These are phyloP conservation scores for Tetraneura akinire DNA, from an alignment of 1,140 invertebrate species.

Conservation along the genomic window DNA sequence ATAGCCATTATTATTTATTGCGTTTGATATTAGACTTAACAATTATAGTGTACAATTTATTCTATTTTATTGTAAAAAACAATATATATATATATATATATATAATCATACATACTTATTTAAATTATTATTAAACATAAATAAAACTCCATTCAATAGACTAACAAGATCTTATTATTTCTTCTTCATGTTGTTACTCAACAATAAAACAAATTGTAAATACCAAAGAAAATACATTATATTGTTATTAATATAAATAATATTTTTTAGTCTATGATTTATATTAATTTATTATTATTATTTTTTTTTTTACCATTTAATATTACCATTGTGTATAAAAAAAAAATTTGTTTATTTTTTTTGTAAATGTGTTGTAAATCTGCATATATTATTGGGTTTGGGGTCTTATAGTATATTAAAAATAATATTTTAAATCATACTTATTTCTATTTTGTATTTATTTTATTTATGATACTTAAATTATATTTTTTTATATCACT, in stretches of 20 bases:
- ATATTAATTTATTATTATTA: slow-evolving; percentile 47
- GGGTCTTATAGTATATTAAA: slow-evolving; percentile 42
- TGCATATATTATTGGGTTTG: slow-evolving; percentile 46
- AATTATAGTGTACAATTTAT: slow-evolving; percentile 12
- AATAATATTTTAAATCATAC: slow-evolving; percentile 26
- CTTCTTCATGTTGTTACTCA: neutral
- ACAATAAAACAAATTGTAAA: slow-evolving; percentile 39
- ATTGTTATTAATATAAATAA: slow-evolving; percentile 30
- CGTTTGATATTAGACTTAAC: slow-evolving; percentile 4
- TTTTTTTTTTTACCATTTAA: slow-evolving; percentile 47
- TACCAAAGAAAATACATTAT: slow-evolving; percentile 48
- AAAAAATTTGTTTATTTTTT: slow-evolving; percentile 28
- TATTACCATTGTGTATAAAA: slow-evolving; percentile 51
- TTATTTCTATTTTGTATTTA: neutral
- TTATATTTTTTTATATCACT: too few relatives aligned
- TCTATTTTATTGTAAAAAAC: slow-evolving; percentile 5
- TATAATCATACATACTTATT: too few relatives aligned
- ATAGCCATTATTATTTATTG: neutral
- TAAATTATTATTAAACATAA: slow-evolving; percentile 14
- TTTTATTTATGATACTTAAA: slow-evolving; percentile 3
- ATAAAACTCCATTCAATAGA: slow-evolving; percentile 20
- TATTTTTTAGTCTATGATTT: slow-evolving; percentile 35
- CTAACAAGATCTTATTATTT: slow-evolving; percentile 35
- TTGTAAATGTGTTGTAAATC: slow-evolving; percentile 51
- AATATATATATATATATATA: too few relatives aligned